Percentiles rank a stretch among this genome's conserved stretches.
Conservation (phyloP, 2,797 vertebrate species). For the Momotus momota region DNA sequence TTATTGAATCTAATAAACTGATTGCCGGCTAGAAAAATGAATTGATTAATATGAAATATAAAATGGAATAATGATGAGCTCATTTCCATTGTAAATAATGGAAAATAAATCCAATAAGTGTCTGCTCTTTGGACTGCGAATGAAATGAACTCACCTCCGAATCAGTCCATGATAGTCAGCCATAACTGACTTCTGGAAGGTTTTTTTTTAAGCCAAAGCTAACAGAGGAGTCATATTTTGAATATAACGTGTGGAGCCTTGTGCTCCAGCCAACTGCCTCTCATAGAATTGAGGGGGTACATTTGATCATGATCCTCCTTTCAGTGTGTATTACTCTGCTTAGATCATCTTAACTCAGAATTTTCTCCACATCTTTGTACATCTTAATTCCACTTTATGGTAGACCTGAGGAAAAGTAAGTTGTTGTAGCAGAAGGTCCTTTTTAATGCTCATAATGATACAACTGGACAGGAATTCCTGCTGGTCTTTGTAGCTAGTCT, state of each 20-base stretch:
- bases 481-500: background rate
- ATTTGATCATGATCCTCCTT: background rate
- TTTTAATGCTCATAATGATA: background rate
- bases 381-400: background rate
- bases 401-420: background rate
- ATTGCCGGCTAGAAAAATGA: slow-evolving; percentile 44
- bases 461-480: background rate
- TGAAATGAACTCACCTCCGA: background rate
- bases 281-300: background rate
- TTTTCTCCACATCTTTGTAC: background rate
- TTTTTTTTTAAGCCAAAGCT: background rate
- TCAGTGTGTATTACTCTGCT: background rate
- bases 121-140: background rate
- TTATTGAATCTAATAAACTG: slow-evolving; percentile 55
- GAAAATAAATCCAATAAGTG: slow-evolving; percentile 14
- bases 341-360: background rate
- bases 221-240: background rate
- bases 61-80: slow-evolving; percentile 47
- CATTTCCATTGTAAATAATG: slow-evolving; percentile 54
- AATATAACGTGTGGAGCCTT: background rate
- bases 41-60: slow-evolving; percentile 29
- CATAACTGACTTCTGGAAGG: background rate
- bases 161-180: background rate
- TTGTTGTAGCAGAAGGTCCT: background rate
- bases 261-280: background rate